Conservation (phyloP, 2,113 vertebrate genomes). For the Sitta europaea region DNA sequence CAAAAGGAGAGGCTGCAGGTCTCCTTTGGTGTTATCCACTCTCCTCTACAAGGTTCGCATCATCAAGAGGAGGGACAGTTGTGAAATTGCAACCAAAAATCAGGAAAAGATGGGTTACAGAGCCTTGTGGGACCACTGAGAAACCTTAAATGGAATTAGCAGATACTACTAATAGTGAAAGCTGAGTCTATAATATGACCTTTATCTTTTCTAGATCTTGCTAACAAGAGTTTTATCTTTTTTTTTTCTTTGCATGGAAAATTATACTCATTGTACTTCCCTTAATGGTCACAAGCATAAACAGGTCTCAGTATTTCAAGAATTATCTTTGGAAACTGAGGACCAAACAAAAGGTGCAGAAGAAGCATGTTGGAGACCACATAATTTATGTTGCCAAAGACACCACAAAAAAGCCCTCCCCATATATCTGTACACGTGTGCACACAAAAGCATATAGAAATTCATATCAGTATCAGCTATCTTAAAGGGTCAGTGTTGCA, state of each 20-base stretch:
- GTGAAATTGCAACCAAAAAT: background rate
- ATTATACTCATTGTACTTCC: background rate
- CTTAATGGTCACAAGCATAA: background rate
- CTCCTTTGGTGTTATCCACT: background rate
- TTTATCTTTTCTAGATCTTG: background rate
- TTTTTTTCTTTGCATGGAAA: background rate
- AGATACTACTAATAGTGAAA: background rate
- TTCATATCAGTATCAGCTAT: background rate
- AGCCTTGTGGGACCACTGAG: background rate
- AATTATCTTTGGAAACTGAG: background rate
- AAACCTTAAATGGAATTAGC: background rate
- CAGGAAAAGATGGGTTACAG: background rate
- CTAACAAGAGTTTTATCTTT: background rate
- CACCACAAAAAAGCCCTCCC: background rate
- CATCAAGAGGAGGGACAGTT: background rate
- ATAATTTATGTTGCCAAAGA: background rate
- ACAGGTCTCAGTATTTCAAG: background rate
- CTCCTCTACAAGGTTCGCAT: background rate
- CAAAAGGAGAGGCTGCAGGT: background rate
- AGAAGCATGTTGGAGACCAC: background rate
- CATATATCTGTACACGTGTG: fast-evolving
- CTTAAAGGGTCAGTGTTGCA: background rate
- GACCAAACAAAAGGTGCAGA: background rate
- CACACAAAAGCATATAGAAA: background rate
- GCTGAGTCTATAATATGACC: background rate